Evolutionary conservation across 2,797 vertebrate species (phyloP), one percentile per base, ranked within the genome.

Genomic region (Crenuchus spilurus): DNA sequence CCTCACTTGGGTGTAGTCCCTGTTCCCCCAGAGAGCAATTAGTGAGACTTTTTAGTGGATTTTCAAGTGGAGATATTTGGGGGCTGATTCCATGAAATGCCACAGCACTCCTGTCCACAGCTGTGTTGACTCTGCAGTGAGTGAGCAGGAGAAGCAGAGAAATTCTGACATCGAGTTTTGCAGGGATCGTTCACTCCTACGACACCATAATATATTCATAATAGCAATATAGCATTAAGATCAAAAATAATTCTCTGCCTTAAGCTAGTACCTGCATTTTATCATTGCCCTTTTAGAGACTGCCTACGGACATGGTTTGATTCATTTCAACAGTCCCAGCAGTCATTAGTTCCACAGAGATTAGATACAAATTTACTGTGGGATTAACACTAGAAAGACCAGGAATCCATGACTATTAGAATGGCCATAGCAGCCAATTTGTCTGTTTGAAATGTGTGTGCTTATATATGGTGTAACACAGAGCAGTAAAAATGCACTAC

Each of bases 21-120:
- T 14, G 13, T 33, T 16, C 52, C 77, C 68, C 71, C 52, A 31
- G 42, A 46, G 77, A 72, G 74, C 74, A 82, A 82, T 82, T 82
- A 82, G 71, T 24, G 57, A 49, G 67, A 72, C 65, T 68, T 54
- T 20, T 64, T 16, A n/a, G 24, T 30, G 62, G 54, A 30, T 49
- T 70, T 55, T 72, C 35, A 65, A 54, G 51, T 51, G n/a, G 42
- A 65, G 70, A 70, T 69, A 60, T 70, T 62, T 54, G 20, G 18
- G 26, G 44, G 28, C 44, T 33, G 6, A 49, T 52, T 63, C 14
- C 52, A 18, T 41, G 62, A 42, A 65, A 71, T 60, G 35, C 33
- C 48, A 65, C 49, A 28, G 54, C 28, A 35, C 62, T 64, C 66
- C 39, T 44, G 39, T 42, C 41, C 20, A 10, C 14, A 51, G 11